A percentile compares a stretch with the other conserved stretches of the same genome.
Evolutionary conservation across 2,113 vertebrate genomes (phyloP).

Genomic region (Cochlearius cochlearius): DNA sequence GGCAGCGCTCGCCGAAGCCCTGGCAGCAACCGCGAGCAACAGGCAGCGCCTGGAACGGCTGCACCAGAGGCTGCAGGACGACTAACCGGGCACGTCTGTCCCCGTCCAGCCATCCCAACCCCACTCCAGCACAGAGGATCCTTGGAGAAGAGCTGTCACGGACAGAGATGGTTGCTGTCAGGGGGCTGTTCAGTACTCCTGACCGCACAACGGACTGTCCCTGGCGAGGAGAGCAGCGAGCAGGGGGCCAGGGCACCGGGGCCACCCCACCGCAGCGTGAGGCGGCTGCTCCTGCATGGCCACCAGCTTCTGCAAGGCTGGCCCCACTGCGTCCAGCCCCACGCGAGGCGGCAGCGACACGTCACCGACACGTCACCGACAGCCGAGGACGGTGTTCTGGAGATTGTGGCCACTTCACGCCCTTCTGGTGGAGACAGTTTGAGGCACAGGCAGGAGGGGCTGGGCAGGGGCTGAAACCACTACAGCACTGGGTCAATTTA

Average conservation of each 20-base stretch:
- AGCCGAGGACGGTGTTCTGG: accelerated
- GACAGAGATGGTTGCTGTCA: not conserved
- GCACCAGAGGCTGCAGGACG: not conserved
- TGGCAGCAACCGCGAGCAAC: not conserved
- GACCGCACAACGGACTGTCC: accelerated
- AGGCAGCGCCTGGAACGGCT: not conserved
- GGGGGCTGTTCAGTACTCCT: not conserved
- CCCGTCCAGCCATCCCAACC: not conserved
- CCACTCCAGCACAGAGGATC: accelerated
- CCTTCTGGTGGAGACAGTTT: not conserved
- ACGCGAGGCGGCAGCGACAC: accelerated
- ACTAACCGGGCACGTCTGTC: not conserved
- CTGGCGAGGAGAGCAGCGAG: accelerated
- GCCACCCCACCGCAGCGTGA: accelerated
- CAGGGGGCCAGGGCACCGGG: not conserved
- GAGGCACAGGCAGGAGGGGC: not conserved
- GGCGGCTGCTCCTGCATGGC: accelerated
- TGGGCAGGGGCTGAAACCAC: not conserved
- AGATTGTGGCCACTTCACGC: too few relatives aligned
- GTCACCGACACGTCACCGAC: accelerated
- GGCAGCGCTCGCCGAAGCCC: accelerated
- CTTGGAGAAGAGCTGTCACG: not conserved
- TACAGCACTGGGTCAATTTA: not conserved
- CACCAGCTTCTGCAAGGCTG: not conserved
- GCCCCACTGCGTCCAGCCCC: too few relatives aligned